These are phyloP conservation scores for Myripristis jacobus DNA, from an alignment of 2,797 vertebrate genomes.

Conservation along the genomic window DNA sequence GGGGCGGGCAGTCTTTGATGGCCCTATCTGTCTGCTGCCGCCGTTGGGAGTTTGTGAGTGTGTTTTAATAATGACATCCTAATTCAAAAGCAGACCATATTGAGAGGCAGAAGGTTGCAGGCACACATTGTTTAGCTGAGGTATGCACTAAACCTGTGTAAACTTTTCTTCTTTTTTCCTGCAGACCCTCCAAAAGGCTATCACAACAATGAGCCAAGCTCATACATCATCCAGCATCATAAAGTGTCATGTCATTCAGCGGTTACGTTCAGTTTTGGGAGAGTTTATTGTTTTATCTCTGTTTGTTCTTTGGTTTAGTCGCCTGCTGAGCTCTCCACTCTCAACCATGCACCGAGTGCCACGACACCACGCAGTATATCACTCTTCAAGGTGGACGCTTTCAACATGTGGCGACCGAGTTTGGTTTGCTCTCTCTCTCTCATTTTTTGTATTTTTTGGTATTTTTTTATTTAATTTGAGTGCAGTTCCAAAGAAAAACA, in stretches of 20 bases:
- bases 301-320: constrained; percentile 37
- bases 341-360: constrained; percentile 35
- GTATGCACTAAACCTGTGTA: constrained; percentile 42
- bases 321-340: constrained; percentile 43
- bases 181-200: constrained; percentile 11
- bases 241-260: constrained; percentile 33
- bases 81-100: constrained; percentile 64
- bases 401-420: constrained; percentile 72
- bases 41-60: constrained; percentile 45
- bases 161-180: background rate
- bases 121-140: constrained; percentile 57
- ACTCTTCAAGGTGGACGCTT: constrained; percentile 67
- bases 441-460: background rate
- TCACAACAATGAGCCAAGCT: constrained; percentile 1
- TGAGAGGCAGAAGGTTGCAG: constrained; percentile 42
- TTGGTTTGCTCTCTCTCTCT: constrained; percentile 55
- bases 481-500: constrained; percentile 76
- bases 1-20: too few species aligned
- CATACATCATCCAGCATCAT: too few species aligned
- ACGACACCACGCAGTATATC: constrained; percentile 53
- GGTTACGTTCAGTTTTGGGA: constrained; percentile 20
- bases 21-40: constrained; percentile 63
- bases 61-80: constrained; percentile 54
- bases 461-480: constrained; percentile 40
- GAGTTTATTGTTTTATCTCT: constrained; percentile 19